Conservation (phyloP, 2,888 invertebrate species). For the Lathronympha strigana region DNA sequence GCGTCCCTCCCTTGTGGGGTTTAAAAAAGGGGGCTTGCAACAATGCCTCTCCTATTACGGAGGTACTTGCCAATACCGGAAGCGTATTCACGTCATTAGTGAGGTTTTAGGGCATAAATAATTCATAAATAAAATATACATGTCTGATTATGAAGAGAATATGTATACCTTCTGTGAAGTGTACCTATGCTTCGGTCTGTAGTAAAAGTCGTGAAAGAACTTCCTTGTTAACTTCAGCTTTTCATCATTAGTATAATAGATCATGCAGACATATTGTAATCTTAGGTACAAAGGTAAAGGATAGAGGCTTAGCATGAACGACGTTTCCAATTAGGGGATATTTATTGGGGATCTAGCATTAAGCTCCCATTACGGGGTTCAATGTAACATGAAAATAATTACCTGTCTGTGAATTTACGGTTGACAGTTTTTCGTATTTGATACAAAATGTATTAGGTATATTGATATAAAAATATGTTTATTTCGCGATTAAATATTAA, state of each 20-base stretch:
- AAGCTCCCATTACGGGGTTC: conserved; percentile 47
- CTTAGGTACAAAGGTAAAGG: conserved; percentile 49
- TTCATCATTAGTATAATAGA: conserved; percentile 33
- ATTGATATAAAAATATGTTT: too few relatives aligned
- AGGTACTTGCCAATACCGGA: conserved; percentile 16
- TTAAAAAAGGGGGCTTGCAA: conserved; percentile 16
- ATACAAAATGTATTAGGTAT: too few relatives aligned
- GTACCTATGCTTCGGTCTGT: neutral
- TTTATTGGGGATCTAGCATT: conserved; percentile 63
- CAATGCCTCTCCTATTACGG: conserved; percentile 17
- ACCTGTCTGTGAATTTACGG: conserved; percentile 37
- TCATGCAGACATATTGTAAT: conserved; percentile 38
- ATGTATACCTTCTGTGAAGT: too few relatives aligned
- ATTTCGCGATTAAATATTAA: neutral
- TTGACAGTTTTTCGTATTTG: conserved; percentile 27
- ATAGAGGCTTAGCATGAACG: conserved; percentile 56
- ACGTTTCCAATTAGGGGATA: conserved; percentile 69
- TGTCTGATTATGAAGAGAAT: too few relatives aligned
- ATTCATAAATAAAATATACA: too few relatives aligned
- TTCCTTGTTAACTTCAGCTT: conserved; percentile 19
- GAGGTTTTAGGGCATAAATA: neutral
- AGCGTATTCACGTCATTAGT: conserved; percentile 17
- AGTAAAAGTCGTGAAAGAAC: neutral
- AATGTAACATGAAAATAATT: conserved; percentile 44
- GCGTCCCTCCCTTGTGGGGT: conserved; percentile 18